phyloP scores from a whole-genome alignment of 2,888 invertebrate genomes.

The Microctonus brassicae region DNA sequence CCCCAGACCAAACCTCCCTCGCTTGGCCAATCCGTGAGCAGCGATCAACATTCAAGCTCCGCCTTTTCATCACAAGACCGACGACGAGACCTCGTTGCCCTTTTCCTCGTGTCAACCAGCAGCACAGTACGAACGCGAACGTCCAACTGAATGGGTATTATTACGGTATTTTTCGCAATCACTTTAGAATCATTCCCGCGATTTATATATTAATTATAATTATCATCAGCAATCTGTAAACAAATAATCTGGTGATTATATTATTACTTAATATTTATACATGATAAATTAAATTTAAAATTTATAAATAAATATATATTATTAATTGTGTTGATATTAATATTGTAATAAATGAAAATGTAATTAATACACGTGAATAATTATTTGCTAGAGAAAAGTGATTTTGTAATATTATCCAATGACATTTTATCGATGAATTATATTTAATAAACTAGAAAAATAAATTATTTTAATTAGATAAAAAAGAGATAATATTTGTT shows the following conservation, averaged over 20 bases:
- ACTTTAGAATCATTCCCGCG: background rate
- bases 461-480: background rate
- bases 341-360: too few relatives aligned
- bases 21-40: slow-evolving; percentile 51
- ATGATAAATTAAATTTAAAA: too few relatives aligned
- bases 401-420: too few relatives aligned
- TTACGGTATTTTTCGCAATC: slow-evolving; percentile 14
- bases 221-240: too few relatives aligned
- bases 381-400: too few relatives aligned
- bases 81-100: slow-evolving; percentile 55
- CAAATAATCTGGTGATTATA: too few relatives aligned
- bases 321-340: too few relatives aligned
- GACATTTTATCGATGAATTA: too few relatives aligned
- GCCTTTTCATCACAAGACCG: slow-evolving; percentile 45
- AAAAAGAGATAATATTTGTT: background rate
- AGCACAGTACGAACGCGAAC: slow-evolving; percentile 64
- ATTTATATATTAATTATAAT: background rate
- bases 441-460: background rate
- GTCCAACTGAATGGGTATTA: slow-evolving; percentile 58
- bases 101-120: slow-evolving; percentile 63
- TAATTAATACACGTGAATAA: too few relatives aligned
- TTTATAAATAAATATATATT: too few relatives aligned
- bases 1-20: slow-evolving; percentile 48
- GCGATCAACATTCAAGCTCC: slow-evolving; percentile 46
- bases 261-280: too few relatives aligned